Conservation (phyloP, 2,888 invertebrate genomes). For the Drosophila putrida region DNA sequence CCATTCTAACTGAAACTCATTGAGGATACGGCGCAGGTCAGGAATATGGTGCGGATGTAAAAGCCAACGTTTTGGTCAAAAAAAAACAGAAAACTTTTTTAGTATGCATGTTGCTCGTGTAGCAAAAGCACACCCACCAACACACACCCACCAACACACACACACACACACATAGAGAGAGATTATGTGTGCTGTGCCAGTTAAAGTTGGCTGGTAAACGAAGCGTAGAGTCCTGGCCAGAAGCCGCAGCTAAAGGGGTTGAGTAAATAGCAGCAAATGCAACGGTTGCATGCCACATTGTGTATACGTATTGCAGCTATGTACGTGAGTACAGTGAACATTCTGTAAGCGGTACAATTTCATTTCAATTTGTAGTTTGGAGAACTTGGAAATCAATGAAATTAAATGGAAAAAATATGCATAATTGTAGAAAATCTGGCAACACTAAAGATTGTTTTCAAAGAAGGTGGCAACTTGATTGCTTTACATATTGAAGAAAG, state of each 20-base stretch:
- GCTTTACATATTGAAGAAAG: too few species aligned
- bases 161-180: slow-evolving; percentile 1
- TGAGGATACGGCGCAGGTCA: slow-evolving; percentile 40
- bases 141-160: slow-evolving; percentile 14
- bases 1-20: slow-evolving; percentile 24
- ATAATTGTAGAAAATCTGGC: too few species aligned
- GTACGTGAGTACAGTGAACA: slow-evolving; percentile 27
- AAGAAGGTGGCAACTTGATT: too few species aligned
- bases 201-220: slow-evolving; percentile 41
- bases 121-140: slow-evolving; percentile 25
- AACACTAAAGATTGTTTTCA: too few species aligned
- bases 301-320: slow-evolving; percentile 21
- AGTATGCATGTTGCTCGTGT: slow-evolving; percentile 31
- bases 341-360: background rate
- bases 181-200: slow-evolving; percentile 47
- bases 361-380: background rate
- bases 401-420: too few species aligned
- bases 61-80: slow-evolving; percentile 21
- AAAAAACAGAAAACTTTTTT: slow-evolving; percentile 22
- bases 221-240: slow-evolving; percentile 35
- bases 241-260: slow-evolving; percentile 13
- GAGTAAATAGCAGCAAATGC: slow-evolving; percentile 54
- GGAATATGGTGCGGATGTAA: slow-evolving; percentile 11
- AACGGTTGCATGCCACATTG: slow-evolving; percentile 54
- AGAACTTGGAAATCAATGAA: background rate